Base-by-base conservation (phyloP, 2,113 vertebrate species). In the Myotis yumanensis region DNA sequence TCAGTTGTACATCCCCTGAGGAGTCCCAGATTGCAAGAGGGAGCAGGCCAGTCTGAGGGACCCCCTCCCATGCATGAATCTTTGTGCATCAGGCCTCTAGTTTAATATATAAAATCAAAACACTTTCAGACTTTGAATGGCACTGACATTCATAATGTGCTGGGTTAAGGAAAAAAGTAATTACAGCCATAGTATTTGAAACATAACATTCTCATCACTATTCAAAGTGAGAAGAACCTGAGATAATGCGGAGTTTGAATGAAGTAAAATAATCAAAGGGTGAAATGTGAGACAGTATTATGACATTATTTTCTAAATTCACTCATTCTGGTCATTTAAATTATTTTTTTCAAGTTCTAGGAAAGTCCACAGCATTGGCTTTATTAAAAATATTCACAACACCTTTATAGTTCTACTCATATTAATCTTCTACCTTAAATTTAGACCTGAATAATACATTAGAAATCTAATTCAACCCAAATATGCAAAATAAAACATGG, bases 91-190 rank as follows among this genome's bases (percentile, higher is more conserved):
- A 11, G 46, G 46, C 46, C 46, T 46, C 46, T 46, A 11, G 46
- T 46, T 75, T 76, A 93, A 96, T 86, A 94, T 87, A 32, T 76
- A 17, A 92, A 94, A 95, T 93, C 52, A 86, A 95, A 97, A 89
- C 40, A 76, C 16, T 81, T 30, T 5, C 20, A 91, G 57, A 11
- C 32, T 93, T 93, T 81, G 84, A 94, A 84, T 88, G 89, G n/a
- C 75, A 85, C 17, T 43, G 76, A 43, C n/a, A 93, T 86, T 94
- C 69, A 91, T 86, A 76, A 90, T 76, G 4, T 57, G 28, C 52
- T 95, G 48, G 62, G 80, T 20, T 69, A n/a, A 89, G 25, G 4
- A 40, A 83, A 79, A 90, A 80, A 32, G 20, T 69, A 73, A 96
- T 96, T 89, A 77, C 0, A 86, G 22, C 4, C 52, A 90, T 90